Percentiles rank a stretch among this genome's conserved stretches.
Conservation (phyloP, 2,797 vertebrate genomes). For the Cirrhinus mrigala region DNA sequence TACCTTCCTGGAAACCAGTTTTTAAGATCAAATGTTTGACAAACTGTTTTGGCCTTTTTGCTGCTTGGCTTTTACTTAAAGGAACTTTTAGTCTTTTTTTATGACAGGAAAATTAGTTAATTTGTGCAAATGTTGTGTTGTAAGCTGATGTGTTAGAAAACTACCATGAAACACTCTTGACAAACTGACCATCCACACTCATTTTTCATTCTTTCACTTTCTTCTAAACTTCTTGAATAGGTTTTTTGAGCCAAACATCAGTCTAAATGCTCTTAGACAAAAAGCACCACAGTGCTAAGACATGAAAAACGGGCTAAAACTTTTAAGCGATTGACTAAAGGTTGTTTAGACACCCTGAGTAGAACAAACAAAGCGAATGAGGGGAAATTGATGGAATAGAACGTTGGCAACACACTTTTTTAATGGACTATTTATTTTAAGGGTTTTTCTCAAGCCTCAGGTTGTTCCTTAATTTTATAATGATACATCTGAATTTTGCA, state of each 20-base stretch:
- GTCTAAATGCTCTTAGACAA: not conserved
- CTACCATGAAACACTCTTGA: not conserved
- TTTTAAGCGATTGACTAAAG: conserved; percentile 10
- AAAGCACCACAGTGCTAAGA: not conserved
- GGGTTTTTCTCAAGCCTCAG: not conserved
- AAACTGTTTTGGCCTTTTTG: not conserved
- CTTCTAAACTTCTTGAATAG: not conserved
- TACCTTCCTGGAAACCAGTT: not conserved
- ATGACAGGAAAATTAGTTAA: not conserved
- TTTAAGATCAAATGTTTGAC: not conserved
- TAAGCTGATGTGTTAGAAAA: not conserved
- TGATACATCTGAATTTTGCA: not conserved
- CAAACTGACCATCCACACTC: not conserved
- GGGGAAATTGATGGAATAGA: not conserved
- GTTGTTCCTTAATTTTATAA: not conserved
- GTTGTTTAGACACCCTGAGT: not conserved
- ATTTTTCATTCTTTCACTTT: conserved; percentile 4
- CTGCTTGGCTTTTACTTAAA: not conserved
- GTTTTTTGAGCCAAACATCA: not conserved
- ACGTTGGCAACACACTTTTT: not conserved
- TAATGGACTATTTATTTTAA: not conserved
- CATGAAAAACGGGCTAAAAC: not conserved
- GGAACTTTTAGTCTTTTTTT: not conserved
- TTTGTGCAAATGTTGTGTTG: not conserved
- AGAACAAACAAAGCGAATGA: not conserved